A percentile compares a stretch with the other conserved stretches of the same genome.
Conservation (phyloP, 2,113 vertebrate genomes). For the Corythornis cristatus region DNA sequence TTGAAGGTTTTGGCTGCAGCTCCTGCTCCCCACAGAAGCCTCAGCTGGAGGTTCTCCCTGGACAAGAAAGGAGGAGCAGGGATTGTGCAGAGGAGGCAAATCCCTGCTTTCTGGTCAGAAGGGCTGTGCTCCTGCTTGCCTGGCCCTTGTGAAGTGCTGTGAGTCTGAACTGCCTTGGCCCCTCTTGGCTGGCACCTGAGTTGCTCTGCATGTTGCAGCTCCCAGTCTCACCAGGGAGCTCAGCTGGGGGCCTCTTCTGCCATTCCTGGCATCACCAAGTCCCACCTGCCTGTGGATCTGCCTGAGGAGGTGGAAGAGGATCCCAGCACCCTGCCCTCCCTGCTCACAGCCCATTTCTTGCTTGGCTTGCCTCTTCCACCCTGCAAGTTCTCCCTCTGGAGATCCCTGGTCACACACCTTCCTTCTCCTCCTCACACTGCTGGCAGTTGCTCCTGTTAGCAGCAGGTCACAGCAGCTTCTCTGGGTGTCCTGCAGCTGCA, state of each 20-base stretch:
- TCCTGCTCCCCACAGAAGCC: not conserved
- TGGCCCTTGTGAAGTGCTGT: not conserved
- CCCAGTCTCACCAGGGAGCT: not conserved
- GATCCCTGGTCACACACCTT: not conserved
- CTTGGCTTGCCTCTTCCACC: not conserved
- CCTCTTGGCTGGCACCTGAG: not conserved
- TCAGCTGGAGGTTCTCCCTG: not conserved
- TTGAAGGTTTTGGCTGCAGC: not conserved
- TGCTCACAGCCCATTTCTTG: not conserved
- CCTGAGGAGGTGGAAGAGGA: not conserved
- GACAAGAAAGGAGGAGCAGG: not conserved
- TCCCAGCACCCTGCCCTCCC: not conserved
- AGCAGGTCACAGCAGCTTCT: not conserved
- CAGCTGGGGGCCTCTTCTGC: not conserved
- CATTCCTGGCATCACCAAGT: not conserved
- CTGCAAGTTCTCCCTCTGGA: not conserved
- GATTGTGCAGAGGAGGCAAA: not conserved
- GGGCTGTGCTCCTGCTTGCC: not conserved
- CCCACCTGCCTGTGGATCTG: not conserved
- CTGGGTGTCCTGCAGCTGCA: not conserved
- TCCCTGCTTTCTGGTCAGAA: not conserved
- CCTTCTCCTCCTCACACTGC: not conserved
- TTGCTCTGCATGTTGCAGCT: not conserved
- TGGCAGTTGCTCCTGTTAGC: not conserved
- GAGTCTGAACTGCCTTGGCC: not conserved